These are phyloP conservation scores for Apodemia mormo DNA, from an alignment of 2,888 invertebrate species.

Conservation along the genomic window DNA sequence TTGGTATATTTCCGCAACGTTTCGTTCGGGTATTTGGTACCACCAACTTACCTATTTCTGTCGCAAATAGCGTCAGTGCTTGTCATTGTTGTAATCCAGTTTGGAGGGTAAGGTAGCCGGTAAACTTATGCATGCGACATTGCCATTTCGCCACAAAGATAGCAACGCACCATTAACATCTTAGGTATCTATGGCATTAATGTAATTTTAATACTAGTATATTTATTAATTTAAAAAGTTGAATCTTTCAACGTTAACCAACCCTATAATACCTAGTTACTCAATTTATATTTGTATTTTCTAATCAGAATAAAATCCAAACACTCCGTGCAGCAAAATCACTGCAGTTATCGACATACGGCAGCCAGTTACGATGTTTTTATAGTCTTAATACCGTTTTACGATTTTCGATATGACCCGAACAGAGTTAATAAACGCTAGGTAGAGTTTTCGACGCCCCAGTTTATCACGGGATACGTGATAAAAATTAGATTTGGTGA, in stretches of 20 bases:
- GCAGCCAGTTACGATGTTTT: slow-evolving; percentile 48
- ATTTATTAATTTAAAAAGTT: too few relatives aligned
- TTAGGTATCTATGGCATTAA: too few relatives aligned
- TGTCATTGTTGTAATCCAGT: too few relatives aligned
- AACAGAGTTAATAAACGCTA: slow-evolving; percentile 45
- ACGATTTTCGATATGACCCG: slow-evolving; percentile 50
- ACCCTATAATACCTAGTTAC: neutral
- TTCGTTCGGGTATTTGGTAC: too few relatives aligned
- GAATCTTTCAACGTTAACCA: neutral
- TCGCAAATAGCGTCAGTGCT: too few relatives aligned
- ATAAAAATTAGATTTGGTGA: slow-evolving; percentile 23
- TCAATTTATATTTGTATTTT: neutral
- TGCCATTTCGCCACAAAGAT: too few relatives aligned
- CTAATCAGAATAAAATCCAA: slow-evolving; percentile 23
- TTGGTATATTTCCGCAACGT: too few relatives aligned
- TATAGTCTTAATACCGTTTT: slow-evolving; percentile 57
- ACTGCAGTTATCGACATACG: slow-evolving; percentile 42
- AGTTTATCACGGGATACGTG: slow-evolving; percentile 38
- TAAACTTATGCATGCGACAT: too few relatives aligned
- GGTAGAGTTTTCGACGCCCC: slow-evolving; percentile 23
- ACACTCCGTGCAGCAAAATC: slow-evolving; percentile 28
- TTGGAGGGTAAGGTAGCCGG: too few relatives aligned
- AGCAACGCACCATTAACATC: too few relatives aligned
- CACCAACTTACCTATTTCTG: too few relatives aligned
- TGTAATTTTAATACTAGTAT: too few relatives aligned